Conservation (phyloP, 1,140 invertebrate species). For the Apis florea region DNA sequence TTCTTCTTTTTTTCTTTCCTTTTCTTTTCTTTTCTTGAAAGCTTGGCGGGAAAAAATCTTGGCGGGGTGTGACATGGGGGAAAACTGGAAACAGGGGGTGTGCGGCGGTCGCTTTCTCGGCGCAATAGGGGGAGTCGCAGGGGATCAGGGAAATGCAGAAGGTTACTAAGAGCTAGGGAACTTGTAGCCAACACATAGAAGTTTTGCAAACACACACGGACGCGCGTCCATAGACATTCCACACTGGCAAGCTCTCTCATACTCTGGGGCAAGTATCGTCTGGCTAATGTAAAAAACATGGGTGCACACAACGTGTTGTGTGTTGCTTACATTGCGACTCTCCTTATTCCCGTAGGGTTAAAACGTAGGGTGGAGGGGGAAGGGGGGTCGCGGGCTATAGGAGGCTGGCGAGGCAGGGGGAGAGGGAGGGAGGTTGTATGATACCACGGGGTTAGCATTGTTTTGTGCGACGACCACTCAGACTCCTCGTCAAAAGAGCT, state of each 20-base stretch:
- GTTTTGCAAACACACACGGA: constrained; percentile 52
- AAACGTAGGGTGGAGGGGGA: no score
- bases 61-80: not conserved
- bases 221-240: constrained; percentile 51
- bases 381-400: constrained; percentile 31
- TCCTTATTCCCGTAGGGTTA: constrained; percentile 69
- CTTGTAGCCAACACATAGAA: constrained; percentile 46
- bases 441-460: constrained; percentile 67
- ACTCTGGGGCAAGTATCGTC: constrained; percentile 74
- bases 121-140: constrained; percentile 46
- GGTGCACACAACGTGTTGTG: constrained; percentile 68
- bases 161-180: constrained; percentile 49
- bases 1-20: no score
- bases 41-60: not conserved
- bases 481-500: constrained; percentile 74
- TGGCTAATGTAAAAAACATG: constrained; percentile 79
- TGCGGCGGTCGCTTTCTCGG: constrained; percentile 13
- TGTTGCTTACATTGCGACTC: constrained; percentile 73
- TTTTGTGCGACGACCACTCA: constrained; percentile 70
- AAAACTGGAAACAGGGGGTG: not conserved
- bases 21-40: not conserved
- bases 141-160: constrained; percentile 48
- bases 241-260: constrained; percentile 59
- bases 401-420: constrained; percentile 13
- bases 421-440: constrained; percentile 40